Base-by-base conservation (phyloP, 2,113 vertebrate species). In the Halcyon malimbica region DNA sequence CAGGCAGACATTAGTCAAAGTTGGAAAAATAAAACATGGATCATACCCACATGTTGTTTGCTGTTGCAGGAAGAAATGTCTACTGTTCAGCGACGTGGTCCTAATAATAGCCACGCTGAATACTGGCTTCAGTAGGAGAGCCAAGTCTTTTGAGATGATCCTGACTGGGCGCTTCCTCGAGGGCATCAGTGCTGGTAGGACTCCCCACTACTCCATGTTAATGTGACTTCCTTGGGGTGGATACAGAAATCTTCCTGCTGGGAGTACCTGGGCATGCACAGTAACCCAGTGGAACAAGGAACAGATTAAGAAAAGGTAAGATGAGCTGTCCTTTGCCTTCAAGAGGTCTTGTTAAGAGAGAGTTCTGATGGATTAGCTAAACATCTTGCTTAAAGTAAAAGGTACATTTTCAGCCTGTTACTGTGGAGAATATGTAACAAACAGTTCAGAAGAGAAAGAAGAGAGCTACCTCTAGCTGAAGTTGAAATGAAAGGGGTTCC, bases 131-230 rank as follows among this genome's bases (percentile, higher is more conserved):
- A 97, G 97, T 7, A 92, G 71, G 48, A 96, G 28, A 83, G 95
- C 95, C 65, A 90, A 24, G 37, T 51, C 92, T 13, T 97, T 97
- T 35, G 98, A 98, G 95, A 97, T 98, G 96, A 90, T 98, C 74
- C 81, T 98, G 64, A 71, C 57, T 8, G 97, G 97, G 33, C 93
- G 95, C 35, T 91, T 95, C 75, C 94, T 98, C 1, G 93, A 94
- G 79, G 98, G 97, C 76, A 62, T 97, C 7, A 18, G 62, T 89
- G 83, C 97, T 85, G 98, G 98, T 98, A 93, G 79, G 96, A 57
- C n/a, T 90, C 68, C 59, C 60, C 70, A 46, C 50, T 63, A 33
- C 51, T 50, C 67, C 90, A 6, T 70, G 53, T 37, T 73, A 62
- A 18, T 59, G 80, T n/a, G 73, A 39, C 60, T 85, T 31, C 81